A percentile compares a stretch with the other conserved stretches of the same genome.
Conservation (phyloP, 2,113 vertebrate species). For the Acanthisitta chloris region DNA sequence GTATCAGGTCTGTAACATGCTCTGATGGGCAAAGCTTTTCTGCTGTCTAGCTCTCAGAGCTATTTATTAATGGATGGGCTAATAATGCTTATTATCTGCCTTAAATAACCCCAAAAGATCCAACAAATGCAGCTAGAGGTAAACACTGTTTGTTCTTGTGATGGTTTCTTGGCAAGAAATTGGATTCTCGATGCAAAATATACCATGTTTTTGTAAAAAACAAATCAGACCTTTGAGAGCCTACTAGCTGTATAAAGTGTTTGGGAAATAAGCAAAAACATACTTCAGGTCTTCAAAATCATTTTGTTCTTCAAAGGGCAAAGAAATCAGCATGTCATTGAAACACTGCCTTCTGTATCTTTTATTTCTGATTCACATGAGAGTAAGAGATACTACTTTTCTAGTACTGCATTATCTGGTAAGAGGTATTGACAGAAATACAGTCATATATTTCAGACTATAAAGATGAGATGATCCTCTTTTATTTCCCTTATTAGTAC, state of each 20-base stretch:
- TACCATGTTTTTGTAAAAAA: conserved; percentile 24
- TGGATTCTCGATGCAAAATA: conserved; percentile 39
- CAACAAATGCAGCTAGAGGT: conserved; percentile 15
- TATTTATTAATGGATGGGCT: conserved; percentile 61
- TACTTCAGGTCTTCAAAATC: neutral
- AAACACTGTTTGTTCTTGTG: neutral
- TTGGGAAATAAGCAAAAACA: conserved; percentile 11
- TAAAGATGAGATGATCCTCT: neutral
- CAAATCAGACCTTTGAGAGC: neutral
- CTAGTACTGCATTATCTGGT: neutral
- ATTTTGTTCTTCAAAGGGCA: neutral
- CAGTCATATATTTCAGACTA: neutral
- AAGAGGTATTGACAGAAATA: neutral
- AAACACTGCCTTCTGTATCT: neutral
- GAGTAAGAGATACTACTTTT: neutral
- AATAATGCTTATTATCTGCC: conserved; percentile 34
- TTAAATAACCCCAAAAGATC: conserved; percentile 40
- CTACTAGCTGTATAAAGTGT: neutral
- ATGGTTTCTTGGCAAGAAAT: conserved; percentile 53
- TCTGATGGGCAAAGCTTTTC: conserved; percentile 36
- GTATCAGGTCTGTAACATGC: neutral
- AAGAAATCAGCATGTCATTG: conserved; percentile 14
- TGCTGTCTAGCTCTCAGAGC: neutral
- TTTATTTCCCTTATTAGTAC: neutral
- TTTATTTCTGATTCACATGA: neutral